These are phyloP conservation scores for Megastigmus dorsalis DNA, from an alignment of 2,888 invertebrate genomes.

Conservation along the genomic window DNA sequence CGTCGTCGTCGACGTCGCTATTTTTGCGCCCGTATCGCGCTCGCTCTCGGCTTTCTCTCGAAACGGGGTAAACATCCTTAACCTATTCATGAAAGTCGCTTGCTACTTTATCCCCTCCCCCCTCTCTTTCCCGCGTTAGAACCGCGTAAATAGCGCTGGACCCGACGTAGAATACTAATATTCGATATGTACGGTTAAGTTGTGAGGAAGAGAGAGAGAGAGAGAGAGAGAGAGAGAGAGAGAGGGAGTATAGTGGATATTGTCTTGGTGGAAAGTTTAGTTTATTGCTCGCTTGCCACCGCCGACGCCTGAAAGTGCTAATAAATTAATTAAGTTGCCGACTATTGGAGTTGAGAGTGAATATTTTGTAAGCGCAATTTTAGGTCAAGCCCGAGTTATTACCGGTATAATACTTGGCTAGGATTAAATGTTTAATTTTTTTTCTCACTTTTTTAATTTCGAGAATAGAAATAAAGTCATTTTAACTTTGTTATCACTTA, in stretches of 20 bases:
- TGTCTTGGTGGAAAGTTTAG: constrained; percentile 6
- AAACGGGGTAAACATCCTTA: constrained; percentile 36
- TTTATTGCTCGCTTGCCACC: constrained; percentile 21
- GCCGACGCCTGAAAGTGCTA: not conserved
- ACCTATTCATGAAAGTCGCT: constrained; percentile 33
- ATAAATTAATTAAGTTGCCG: constrained; percentile 43
- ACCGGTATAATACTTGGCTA: not conserved
- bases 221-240: no score
- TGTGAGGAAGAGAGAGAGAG: no score
- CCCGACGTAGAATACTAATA: constrained; percentile 2
- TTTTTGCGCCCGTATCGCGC: constrained; percentile 40
- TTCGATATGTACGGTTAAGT: not conserved
- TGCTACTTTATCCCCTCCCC: no score
- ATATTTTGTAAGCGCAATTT: constrained; percentile 27
- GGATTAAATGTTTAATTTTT: not conserved
- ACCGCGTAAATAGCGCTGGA: constrained; percentile 21
- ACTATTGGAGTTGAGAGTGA: constrained; percentile 28
- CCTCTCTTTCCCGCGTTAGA: not conserved
- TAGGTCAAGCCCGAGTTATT: constrained; percentile 23
- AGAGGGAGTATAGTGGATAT: not conserved
- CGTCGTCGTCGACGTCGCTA: constrained; percentile 50
- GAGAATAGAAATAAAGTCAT: not conserved
- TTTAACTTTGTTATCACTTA: no score
- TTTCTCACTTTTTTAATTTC: not conserved
- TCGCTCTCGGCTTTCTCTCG: not conserved